Evolutionary conservation across 2,113 vertebrate genomes (phyloP), one percentile per base, ranked within the genome.

Genomic region (Nyctereutes procyonoides): DNA sequence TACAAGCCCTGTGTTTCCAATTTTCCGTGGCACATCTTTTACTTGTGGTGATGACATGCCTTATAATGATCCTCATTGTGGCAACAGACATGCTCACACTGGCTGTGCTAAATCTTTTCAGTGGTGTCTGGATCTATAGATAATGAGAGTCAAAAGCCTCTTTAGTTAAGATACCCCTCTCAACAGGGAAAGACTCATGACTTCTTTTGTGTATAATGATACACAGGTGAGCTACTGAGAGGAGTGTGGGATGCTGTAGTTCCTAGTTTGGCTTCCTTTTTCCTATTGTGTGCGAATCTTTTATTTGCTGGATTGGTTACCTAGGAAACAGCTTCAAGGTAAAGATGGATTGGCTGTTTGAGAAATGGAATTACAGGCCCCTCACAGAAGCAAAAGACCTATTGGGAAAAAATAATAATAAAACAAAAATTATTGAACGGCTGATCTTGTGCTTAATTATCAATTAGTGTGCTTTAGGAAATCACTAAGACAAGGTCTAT

Each of bases 231-330:
- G 43, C 51, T 83, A 26, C 82, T 51, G 14, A 58, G 90, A 82
- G 67, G 38, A 53, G 20, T 35, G n/a, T 74, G 73, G 56, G 62
- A 71, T 56, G 84, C 65, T 93, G 0, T 65, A n/a, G n/a, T 82
- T 96, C 79, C 43, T 88, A 19, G 63, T 87, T 76, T 74, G 35
- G 9, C 83, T 96, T 95, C 55, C 86, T 84, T 96, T 96, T 96
- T 93, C 63, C 90, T 94, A 15, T 87, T 96, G 76, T 24, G 2
- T 96, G 67, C 85, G 74, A 80, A 84, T 98, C 97, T 97, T 98
- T 93, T 95, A 88, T 96, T 89, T 98, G 73, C 95, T 98, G 91
- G 63, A 92, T 95, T 96, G 96, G 98, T 99, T 98, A 95, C 98
- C 98, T 98, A 43, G 97, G 98, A 98, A 98, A 99, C 95, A 0